Base-by-base conservation (phyloP, 1,140 invertebrate genomes). In the Steinernema khuongi region DNA sequence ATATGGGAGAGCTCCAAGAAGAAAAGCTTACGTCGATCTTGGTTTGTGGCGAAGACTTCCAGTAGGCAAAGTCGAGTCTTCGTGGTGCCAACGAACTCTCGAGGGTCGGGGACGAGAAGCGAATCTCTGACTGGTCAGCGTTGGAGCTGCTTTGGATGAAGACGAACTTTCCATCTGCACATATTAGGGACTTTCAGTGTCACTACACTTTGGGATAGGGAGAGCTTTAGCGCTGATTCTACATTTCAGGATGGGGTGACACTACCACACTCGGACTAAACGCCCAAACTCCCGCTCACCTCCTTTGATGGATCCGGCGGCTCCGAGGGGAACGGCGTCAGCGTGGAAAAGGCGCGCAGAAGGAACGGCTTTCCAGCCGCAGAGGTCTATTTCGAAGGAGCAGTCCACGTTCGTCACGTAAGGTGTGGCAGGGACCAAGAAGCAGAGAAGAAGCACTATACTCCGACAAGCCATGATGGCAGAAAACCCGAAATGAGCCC, bases 371-470 rank as follows among this genome's bases (percentile, higher is more conserved):
- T 60, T 60, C 50, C 50, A 60, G 14, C 50, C 50, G 19, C 50
- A 60, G 7, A 60, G 19, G 19, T 60, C 50, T 7, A 2, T 60
- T 60, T 60, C 50, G 22, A 60, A 60, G 50, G 50, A n/a, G 50
- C 50, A 60, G 50, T 60, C 50, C 14, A 60, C 50, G 50, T 60
- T 60, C 50, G 50, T 60, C 19, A 22, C 50, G 50, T 60, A 60
- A 60, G 50, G 7, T 7, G 50, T 22, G 11, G 26, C 50, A 22
- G 26, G 19, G 19, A 7, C 7, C 7, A 7, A 60, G 2, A 22
- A 60, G 19, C 4, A 14, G 50, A 7, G 26, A 4, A 60, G 50
- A 26, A 60, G 50, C 50, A 60, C 14, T 7, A 60, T 60, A 14
- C 50, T 60, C 50, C 50, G 50, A 60, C 4, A 22, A 2, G 22